These are phyloP conservation scores for Trachops cirrhosus DNA, from an alignment of 2,797 vertebrate species.

Conservation along the genomic window DNA sequence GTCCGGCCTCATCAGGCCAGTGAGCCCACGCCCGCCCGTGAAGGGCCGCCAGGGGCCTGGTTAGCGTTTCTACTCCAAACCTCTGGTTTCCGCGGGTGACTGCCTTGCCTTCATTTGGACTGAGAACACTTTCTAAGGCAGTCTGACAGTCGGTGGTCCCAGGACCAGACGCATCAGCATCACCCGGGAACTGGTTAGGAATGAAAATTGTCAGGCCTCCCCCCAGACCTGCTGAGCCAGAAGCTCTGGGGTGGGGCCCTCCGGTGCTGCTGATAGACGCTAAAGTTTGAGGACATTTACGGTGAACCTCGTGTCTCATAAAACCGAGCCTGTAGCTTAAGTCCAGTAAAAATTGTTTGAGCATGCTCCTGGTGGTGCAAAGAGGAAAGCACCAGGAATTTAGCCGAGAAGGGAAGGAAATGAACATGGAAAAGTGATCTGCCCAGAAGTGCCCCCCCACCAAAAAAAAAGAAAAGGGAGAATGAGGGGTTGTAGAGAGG, in stretches of 20 bases:
- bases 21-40: neutral
- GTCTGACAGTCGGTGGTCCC: neutral
- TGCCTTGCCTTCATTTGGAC: neutral
- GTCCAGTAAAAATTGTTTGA: neutral
- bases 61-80: neutral
- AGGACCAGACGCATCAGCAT: neutral
- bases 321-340: neutral
- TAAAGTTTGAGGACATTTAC: neutral
- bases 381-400: neutral
- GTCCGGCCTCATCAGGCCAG: too few species aligned
- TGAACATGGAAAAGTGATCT: neutral
- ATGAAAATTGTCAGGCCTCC: neutral
- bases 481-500: neutral
- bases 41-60: neutral
- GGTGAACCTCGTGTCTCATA: neutral
- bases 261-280: accelerated
- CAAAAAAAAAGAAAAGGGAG: neutral
- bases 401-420: neutral
- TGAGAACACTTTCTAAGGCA: neutral
- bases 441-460: neutral
- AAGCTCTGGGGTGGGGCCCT: too few species aligned
- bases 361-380: neutral
- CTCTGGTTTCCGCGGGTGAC: neutral
- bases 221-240: neutral
- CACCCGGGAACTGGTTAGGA: neutral